Evolutionary conservation across 2,113 vertebrate genomes (phyloP).

Genomic region (Tragelaphus imberbis): DNA sequence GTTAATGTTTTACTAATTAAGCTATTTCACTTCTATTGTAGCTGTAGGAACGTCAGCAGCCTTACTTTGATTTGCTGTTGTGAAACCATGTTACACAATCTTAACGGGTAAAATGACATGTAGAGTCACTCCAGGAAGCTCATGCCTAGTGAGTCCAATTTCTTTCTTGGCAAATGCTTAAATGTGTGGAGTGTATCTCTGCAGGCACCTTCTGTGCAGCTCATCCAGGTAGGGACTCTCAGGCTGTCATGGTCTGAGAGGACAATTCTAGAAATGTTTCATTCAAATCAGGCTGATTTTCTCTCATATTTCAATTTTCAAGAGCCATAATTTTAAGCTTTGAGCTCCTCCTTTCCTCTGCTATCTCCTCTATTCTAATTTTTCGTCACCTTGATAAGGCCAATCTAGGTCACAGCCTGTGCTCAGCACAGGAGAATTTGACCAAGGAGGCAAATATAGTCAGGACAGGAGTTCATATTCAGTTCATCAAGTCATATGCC

Average conservation of each 20-base stretch:
- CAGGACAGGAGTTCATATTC: not conserved
- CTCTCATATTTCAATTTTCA: not conserved
- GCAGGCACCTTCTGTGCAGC: not conserved
- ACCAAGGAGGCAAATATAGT: not conserved
- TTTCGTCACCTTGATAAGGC: not conserved
- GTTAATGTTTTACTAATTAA: conserved; percentile 72
- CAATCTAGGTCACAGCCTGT: not conserved
- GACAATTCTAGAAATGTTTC: not conserved
- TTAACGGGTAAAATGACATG: conserved; percentile 35
- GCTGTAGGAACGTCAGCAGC: conserved; percentile 22
- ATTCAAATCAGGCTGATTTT: not conserved
- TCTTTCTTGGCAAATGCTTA: not conserved
- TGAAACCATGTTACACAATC: conserved; percentile 8
- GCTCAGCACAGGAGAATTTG: not conserved
- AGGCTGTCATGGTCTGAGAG: not conserved
- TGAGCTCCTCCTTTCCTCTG: not conserved
- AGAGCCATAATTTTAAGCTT: not conserved
- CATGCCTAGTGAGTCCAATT: not conserved
- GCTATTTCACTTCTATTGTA: conserved; percentile 63
- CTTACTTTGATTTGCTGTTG: conserved; percentile 58
- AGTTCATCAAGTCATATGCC: not conserved
- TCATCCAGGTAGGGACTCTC: not conserved
- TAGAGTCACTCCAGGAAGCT: not conserved
- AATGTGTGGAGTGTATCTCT: not conserved
- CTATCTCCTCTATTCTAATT: not conserved